Conservation (phyloP, 1,140 invertebrate species). For the Bombyx mori region DNA sequence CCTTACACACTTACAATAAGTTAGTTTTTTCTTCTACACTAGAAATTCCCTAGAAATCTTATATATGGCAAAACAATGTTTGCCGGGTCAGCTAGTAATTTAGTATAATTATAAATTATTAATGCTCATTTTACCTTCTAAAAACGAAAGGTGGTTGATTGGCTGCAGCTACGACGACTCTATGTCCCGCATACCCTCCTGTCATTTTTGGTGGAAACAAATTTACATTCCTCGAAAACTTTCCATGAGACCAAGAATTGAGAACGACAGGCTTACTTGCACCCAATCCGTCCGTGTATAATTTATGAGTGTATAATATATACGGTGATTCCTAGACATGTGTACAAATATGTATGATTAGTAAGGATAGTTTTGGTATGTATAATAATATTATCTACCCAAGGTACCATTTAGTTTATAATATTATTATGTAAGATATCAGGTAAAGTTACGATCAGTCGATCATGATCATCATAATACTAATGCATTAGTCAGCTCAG, state of each 20-base stretch:
- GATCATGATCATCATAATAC: no score
- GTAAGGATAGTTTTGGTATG: not conserved
- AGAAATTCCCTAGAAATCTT: no score
- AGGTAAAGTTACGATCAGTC: no score
- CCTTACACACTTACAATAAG: no score
- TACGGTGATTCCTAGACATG: slow-evolving; percentile 74
- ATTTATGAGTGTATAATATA: slow-evolving; percentile 79
- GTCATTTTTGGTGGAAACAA: slow-evolving; percentile 79
- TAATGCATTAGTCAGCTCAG: no score
- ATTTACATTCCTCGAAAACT: slow-evolving; percentile 73
- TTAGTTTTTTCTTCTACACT: no score
- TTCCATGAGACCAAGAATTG: slow-evolving; percentile 76
- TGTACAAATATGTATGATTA: slow-evolving; percentile 5
- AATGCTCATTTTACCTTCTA: slow-evolving; percentile 61
- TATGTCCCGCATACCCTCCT: slow-evolving; percentile 79
- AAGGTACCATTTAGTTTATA: no score
- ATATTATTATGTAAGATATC: no score
- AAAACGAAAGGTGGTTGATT: slow-evolving; percentile 81
- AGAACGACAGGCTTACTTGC: slow-evolving; percentile 74
- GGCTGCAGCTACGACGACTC: slow-evolving; percentile 75
- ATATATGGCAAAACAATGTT: no score
- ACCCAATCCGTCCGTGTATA: slow-evolving; percentile 79
- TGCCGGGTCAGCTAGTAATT: no score
- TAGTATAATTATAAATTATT: no score
- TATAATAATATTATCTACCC: not conserved